Evolutionary conservation across 2,888 invertebrate genomes (phyloP).

Genomic region (Pachycephus smyrnensis): DNA sequence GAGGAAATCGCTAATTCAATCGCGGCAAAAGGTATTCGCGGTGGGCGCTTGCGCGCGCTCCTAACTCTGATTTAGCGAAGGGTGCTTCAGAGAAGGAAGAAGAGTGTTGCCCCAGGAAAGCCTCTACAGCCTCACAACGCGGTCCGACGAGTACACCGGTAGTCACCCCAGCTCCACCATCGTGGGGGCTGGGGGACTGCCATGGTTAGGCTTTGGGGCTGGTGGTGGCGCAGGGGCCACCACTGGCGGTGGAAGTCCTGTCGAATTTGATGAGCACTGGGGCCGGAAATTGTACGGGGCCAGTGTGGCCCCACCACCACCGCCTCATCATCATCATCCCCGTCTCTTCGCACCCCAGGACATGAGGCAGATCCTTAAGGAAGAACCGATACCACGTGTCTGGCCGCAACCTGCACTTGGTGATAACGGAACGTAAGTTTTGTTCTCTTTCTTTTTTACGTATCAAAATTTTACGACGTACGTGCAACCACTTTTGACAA

Average conservation of each 20-base stretch:
- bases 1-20: conserved; percentile 6
- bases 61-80: conserved; percentile 19
- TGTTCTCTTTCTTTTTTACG: neutral
- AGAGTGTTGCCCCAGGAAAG: conserved; percentile 51
- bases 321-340: conserved; percentile 63
- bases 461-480: neutral
- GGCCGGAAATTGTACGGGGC: conserved; percentile 63
- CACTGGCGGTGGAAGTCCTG: conserved; percentile 63
- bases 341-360: conserved; percentile 65
- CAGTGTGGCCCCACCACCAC: conserved; percentile 63
- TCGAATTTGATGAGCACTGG: conserved; percentile 65
- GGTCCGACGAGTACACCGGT: conserved; percentile 67
- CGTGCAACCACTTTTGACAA: neutral
- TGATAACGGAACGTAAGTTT: conserved; percentile 62
- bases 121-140: conserved; percentile 63
- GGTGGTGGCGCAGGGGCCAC: conserved; percentile 61
- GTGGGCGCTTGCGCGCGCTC: conserved; percentile 8
- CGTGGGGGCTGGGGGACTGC: conserved; percentile 66
- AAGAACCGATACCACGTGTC: conserved; percentile 64
- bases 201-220: conserved; percentile 64
- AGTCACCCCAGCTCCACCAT: conserved; percentile 67
- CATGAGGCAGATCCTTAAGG: conserved; percentile 65
- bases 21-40: conserved; percentile 4
- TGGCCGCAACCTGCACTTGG: conserved; percentile 64
- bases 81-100: conserved; percentile 35